Conservation (phyloP, 2,888 invertebrate species). For the Megamerina dolium region DNA sequence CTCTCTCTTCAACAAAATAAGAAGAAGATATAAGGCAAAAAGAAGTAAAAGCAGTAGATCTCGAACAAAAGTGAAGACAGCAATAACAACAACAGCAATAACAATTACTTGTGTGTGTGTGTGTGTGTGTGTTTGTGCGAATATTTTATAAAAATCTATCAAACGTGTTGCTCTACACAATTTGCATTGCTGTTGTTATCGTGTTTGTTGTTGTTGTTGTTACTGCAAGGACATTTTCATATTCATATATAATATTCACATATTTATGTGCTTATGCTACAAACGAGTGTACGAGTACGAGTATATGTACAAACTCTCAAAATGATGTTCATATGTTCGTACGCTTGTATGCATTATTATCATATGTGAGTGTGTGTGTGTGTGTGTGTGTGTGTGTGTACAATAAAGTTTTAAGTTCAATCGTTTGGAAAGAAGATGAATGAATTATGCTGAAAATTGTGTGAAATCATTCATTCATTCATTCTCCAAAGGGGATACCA, state of each 20-base stretch:
- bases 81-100: too few relatives aligned
- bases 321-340: not conserved
- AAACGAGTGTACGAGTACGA: not conserved
- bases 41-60: too few relatives aligned
- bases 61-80: too few relatives aligned
- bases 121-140: not conserved
- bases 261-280: not conserved
- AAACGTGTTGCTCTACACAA: not conserved
- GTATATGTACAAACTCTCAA: not conserved
- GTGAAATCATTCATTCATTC: not conserved
- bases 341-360: not conserved
- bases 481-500: constrained; percentile 8
- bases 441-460: constrained; percentile 22
- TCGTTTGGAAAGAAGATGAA: constrained; percentile 31
- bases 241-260: not conserved
- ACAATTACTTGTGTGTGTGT: not conserved
- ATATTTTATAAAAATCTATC: constrained; percentile 2
- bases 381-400: constrained; percentile 1
- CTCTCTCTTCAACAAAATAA: constrained; percentile 17
- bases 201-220: not conserved
- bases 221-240: not conserved
- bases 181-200: constrained; percentile 11
- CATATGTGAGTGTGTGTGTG: not conserved
- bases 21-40: not conserved
- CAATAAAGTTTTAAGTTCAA: constrained; percentile 27